Conservation (phyloP, 2,888 invertebrate species). For the Oscheius sp. region DNA sequence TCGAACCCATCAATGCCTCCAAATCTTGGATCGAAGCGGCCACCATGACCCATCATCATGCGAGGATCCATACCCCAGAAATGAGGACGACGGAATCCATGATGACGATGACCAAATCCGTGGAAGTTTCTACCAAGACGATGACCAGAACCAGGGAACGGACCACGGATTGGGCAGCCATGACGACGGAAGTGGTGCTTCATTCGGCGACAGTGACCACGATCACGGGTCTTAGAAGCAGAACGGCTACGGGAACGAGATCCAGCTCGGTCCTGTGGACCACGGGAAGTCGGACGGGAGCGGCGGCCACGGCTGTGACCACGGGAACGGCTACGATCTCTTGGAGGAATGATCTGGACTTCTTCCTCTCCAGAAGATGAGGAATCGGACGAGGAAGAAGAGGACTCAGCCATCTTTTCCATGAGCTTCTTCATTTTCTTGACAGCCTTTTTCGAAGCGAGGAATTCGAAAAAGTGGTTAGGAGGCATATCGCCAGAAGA, state of each 20-base stretch:
- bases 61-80: too few relatives aligned
- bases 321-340: neutral
- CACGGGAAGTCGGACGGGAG: neutral
- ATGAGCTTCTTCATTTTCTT: neutral
- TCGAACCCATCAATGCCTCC: too few relatives aligned
- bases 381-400: neutral
- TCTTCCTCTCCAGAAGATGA: conserved; percentile 1
- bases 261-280: neutral
- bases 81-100: too few relatives aligned
- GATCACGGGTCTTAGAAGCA: too few relatives aligned
- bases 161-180: too few relatives aligned
- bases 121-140: too few relatives aligned
- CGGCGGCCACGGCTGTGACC: neutral
- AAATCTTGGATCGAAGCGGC: too few relatives aligned
- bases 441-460: neutral
- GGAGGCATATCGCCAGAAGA: neutral
- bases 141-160: too few relatives aligned
- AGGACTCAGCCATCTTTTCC: neutral
- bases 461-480: neutral
- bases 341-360: neutral
- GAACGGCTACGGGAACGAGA: neutral
- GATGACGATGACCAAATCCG: too few relatives aligned
- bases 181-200: too few relatives aligned
- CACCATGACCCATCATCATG: too few relatives aligned
- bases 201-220: too few relatives aligned